phyloP scores from a whole-genome alignment of 2,113 vertebrate species.

The Leptocoma aspasia region DNA sequence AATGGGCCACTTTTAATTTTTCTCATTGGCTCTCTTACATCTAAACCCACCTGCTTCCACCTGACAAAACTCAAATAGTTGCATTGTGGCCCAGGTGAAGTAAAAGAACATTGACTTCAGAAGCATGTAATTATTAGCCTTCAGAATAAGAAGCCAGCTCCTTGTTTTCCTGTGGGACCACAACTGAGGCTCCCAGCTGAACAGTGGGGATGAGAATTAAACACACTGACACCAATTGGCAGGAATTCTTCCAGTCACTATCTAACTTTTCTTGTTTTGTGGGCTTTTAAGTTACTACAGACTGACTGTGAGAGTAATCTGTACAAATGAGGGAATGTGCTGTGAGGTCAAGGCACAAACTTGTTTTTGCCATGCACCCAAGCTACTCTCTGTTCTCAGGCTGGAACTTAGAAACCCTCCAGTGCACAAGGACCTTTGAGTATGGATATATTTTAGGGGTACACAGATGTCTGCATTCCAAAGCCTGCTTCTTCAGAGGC shows the following conservation, averaged over 20 bases:
- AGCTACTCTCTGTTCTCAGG: not conserved
- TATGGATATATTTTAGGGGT: not conserved
- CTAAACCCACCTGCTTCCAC: not conserved
- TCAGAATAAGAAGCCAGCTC: not conserved
- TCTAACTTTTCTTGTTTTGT: not conserved
- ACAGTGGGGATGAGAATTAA: not conserved
- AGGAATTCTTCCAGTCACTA: not conserved
- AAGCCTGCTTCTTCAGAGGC: not conserved
- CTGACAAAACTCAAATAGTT: not conserved
- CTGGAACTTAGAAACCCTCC: not conserved
- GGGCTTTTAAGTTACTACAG: not conserved
- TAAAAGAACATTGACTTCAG: not conserved
- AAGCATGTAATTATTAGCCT: not conserved
- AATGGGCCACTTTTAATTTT: not conserved
- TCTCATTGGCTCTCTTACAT: not conserved
- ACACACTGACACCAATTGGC: not conserved
- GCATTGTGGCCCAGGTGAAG: not conserved
- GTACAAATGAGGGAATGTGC: not conserved
- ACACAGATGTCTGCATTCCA: not conserved
- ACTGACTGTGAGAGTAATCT: not conserved
- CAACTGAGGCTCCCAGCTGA: not conserved
- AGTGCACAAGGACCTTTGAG: not conserved
- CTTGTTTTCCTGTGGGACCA: not conserved
- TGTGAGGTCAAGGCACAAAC: not conserved
- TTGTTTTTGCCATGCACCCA: not conserved